A percentile compares a stretch with the other conserved stretches of the same genome.
Evolutionary conservation across 2,888 invertebrate species (phyloP).

Genomic region (Spialia ferax): DNA sequence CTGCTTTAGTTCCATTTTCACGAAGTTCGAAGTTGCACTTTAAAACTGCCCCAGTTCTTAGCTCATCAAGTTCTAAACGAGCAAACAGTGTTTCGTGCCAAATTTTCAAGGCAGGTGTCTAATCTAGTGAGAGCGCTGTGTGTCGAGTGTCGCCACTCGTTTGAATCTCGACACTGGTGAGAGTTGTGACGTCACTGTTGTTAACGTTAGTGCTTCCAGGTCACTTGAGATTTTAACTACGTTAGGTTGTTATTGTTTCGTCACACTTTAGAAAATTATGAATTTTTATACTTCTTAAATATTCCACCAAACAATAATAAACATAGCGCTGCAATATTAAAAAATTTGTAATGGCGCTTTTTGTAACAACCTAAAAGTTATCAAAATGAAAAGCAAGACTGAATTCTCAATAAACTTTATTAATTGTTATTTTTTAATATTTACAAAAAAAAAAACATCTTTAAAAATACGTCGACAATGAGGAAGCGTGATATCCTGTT

Average conservation of each 20-base stretch:
- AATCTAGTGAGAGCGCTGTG: slow-evolving; percentile 57
- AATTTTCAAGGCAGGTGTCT: slow-evolving; percentile 52
- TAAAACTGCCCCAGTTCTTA: slow-evolving; percentile 43
- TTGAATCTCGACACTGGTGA: slow-evolving; percentile 66
- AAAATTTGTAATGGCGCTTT: too few relatives aligned
- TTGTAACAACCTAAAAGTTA: too few relatives aligned
- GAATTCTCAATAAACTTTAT: too few relatives aligned
- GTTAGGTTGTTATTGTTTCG: neutral
- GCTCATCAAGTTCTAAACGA: slow-evolving; percentile 40
- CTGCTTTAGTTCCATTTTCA: neutral
- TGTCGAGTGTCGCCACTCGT: slow-evolving; percentile 66
- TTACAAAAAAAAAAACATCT: too few relatives aligned
- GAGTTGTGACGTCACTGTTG: slow-evolving; percentile 50
- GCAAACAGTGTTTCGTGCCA: slow-evolving; percentile 48
- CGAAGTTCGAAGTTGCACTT: slow-evolving; percentile 23
- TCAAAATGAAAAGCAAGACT: too few relatives aligned
- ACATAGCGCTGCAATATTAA: too few relatives aligned
- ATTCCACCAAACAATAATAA: too few relatives aligned
- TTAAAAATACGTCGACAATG: too few relatives aligned
- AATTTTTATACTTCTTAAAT: too few relatives aligned
- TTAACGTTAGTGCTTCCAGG: slow-evolving; percentile 5
- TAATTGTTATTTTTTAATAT: too few relatives aligned
- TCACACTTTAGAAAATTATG: neutral
- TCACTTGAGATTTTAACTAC: neutral
- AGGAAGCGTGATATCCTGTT: slow-evolving; percentile 12